These are phyloP conservation scores for Euphonia xanthogaster DNA, from an alignment of 2,797 vertebrate species.

Conservation along the genomic window DNA sequence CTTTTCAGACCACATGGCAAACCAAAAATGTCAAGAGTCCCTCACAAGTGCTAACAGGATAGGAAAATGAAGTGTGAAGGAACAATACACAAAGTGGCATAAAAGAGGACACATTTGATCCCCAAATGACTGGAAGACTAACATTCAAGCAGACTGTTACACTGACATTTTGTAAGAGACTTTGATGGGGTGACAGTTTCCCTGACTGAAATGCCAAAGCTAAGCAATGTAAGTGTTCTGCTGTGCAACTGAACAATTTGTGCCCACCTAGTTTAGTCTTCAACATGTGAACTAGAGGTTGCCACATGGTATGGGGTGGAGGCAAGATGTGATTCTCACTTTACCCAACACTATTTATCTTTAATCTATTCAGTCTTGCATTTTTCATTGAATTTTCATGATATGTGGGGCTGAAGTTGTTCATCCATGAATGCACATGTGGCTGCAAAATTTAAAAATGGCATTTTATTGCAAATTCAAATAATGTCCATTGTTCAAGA, in stretches of 20 bases:
- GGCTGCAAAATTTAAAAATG: background rate
- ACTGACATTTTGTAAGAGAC: conserved; percentile 15
- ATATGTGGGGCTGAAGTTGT: background rate
- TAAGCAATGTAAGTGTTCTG: background rate
- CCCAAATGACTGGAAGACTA: conserved; percentile 7
- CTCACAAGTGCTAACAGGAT: background rate
- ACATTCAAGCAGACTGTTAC: background rate
- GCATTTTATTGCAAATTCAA: background rate
- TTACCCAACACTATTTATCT: background rate
- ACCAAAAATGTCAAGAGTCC: conserved; percentile 8
- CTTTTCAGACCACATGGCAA: background rate
- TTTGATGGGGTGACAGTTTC: conserved; percentile 37
- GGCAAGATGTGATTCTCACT: background rate
- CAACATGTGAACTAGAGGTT: background rate
- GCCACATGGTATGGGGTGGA: background rate
- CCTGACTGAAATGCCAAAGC: conserved; percentile 3
- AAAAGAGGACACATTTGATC: conserved; percentile 25
- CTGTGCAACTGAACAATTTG: background rate
- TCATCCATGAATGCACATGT: background rate
- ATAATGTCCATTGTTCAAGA: background rate
- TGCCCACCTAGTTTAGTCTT: background rate
- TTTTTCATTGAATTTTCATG: background rate
- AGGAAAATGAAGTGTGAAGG: conserved; percentile 20
- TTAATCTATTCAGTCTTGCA: background rate
- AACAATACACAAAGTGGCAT: background rate